Evolutionary conservation across 2,797 vertebrate genomes (phyloP).

Genomic region (Mus spretus): DNA sequence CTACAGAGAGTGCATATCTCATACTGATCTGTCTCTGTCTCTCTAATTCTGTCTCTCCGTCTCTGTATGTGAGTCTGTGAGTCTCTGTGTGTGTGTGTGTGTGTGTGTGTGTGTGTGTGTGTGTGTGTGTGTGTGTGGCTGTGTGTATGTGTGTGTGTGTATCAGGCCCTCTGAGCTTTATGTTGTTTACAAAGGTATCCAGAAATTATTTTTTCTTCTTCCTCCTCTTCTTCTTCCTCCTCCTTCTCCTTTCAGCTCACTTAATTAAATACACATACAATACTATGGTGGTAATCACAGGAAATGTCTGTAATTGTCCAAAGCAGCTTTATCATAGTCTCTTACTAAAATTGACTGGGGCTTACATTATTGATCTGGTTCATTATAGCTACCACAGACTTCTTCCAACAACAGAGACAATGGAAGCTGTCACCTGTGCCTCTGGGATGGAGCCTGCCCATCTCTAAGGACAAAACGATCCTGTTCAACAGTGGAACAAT

Average conservation of each 20-base stretch:
- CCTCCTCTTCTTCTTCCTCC: slow-evolving; percentile 76
- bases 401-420: not conserved
- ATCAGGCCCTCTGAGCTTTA: not conserved
- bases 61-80: too few species aligned
- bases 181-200: slow-evolving; percentile 93
- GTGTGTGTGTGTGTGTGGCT: not conserved
- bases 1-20: slow-evolving; percentile 95
- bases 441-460: not conserved
- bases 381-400: slow-evolving; percentile 88
- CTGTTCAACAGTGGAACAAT: not conserved
- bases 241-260: slow-evolving; percentile 71
- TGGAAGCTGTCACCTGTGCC: not conserved
- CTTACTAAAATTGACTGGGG: slow-evolving; percentile 92
- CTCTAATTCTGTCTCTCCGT: too few species aligned
- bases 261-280: slow-evolving; percentile 90
- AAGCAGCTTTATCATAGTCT: slow-evolving; percentile 91
- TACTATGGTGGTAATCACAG: slow-evolving; percentile 91
- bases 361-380: slow-evolving; percentile 92
- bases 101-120: not conserved
- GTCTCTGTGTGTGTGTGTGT: not conserved
- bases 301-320: slow-evolving; percentile 95
- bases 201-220: slow-evolving; percentile 91
- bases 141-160: not conserved
- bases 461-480: not conserved
- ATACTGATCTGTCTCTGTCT: slow-evolving; percentile 88